Conservation (phyloP, 2,888 invertebrate genomes). For the Pristionchus entomophagus region DNA sequence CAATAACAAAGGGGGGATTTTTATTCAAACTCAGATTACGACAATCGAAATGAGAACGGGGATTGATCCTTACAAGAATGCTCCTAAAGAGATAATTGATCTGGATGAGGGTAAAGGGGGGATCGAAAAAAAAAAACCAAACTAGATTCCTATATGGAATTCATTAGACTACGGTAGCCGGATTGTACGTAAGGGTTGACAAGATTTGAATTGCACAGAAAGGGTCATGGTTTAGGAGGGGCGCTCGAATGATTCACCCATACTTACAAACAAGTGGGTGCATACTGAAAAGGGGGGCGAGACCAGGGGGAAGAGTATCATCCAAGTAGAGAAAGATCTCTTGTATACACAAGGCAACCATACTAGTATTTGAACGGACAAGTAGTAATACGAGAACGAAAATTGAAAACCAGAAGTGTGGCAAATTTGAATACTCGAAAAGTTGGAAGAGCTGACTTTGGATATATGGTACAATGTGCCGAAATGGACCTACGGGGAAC, state of each 20-base stretch:
- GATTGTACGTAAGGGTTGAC: not conserved
- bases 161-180: not conserved
- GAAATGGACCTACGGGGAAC: not conserved
- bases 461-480: conserved; percentile 17
- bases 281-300: not conserved
- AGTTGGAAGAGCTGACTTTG: not conserved
- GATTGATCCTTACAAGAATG: not conserved
- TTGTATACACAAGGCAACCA: not conserved
- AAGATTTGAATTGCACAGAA: conserved; percentile 8
- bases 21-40: not conserved
- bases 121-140: not conserved
- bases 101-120: not conserved
- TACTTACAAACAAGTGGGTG: not conserved
- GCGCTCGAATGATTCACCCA: not conserved
- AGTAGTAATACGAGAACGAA: not conserved
- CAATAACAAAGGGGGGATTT: no score
- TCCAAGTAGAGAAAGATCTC: conserved; percentile 14
- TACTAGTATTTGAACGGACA: not conserved
- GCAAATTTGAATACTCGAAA: not conserved
- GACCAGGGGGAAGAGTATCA: not conserved
- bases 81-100: not conserved
- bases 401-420: not conserved
- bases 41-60: not conserved
- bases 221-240: not conserved
- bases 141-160: not conserved